Conservation (phyloP, 1,140 invertebrate species). For the Aricia agestis region DNA sequence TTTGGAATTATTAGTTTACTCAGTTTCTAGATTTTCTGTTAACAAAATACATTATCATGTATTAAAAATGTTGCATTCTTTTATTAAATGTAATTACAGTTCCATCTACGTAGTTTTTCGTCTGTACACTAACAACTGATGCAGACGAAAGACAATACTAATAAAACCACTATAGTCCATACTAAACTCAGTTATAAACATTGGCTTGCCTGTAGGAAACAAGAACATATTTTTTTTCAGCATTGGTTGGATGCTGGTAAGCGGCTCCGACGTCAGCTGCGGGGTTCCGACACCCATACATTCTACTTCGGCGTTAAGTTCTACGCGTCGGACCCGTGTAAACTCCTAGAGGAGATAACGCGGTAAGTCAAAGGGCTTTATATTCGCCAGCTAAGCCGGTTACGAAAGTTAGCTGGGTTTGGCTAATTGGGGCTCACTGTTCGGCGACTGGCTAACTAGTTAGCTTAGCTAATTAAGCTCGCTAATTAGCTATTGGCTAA, state of each 20-base stretch:
- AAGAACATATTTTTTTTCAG: constrained; percentile 62
- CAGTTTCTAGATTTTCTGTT: not conserved
- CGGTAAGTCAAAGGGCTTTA: constrained; percentile 77
- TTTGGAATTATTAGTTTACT: not conserved
- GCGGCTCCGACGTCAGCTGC: constrained; percentile 88
- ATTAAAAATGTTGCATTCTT: too few relatives aligned
- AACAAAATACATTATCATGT: not conserved
- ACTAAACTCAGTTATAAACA: too few relatives aligned
- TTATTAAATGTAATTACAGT: too few relatives aligned
- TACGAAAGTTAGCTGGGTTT: not conserved
- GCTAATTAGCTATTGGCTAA: not conserved
- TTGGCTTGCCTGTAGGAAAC: too few relatives aligned
- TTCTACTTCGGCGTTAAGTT: constrained; percentile 99
- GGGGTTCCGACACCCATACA: constrained; percentile 87
- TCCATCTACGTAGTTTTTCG: too few relatives aligned
- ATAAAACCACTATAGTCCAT: too few relatives aligned
- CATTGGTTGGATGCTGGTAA: constrained; percentile 94
- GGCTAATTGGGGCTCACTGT: not conserved
- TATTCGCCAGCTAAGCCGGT: not conserved
- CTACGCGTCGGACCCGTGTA: constrained; percentile 98
- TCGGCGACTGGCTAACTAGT: not conserved
- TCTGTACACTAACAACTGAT: too few relatives aligned
- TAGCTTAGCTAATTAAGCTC: not conserved
- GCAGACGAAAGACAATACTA: too few relatives aligned
- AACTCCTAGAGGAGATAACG: constrained; percentile 95